Percentiles rank a stretch among this genome's conserved stretches.
Conservation (phyloP, 2,113 vertebrate genomes). For the Meleagris gallopavo region DNA sequence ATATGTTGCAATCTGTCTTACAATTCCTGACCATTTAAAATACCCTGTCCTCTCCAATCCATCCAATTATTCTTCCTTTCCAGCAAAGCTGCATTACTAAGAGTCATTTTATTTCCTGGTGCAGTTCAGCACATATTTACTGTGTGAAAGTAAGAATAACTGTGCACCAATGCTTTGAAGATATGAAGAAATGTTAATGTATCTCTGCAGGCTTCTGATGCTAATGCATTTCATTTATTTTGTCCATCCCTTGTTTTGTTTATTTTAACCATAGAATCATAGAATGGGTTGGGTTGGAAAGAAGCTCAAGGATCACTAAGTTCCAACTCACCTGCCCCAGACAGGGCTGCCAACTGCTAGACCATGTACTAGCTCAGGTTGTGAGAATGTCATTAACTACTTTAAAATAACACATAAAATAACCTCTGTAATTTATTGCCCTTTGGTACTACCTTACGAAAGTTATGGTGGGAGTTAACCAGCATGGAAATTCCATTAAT, state of each 20-base stretch:
- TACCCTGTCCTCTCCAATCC: background rate
- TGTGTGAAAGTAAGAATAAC: background rate
- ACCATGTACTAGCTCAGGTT: too few species aligned
- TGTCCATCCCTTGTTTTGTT: background rate
- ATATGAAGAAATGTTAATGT: background rate
- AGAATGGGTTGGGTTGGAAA: too few species aligned
- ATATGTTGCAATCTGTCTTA: fast-evolving
- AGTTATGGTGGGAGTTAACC: background rate
- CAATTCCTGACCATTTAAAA: background rate
- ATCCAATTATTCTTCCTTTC: background rate
- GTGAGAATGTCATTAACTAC: background rate
- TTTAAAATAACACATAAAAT: background rate
- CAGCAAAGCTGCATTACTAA: background rate
- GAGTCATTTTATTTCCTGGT: background rate
- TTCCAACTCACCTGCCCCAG: too few species aligned
- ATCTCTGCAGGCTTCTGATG: background rate
- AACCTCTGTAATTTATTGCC: background rate
- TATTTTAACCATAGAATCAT: background rate
- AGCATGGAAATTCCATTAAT: background rate
- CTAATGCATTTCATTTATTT: background rate
- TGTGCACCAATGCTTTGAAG: background rate
- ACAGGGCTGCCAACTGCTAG: too few species aligned
- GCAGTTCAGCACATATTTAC: background rate
- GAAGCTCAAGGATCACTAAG: too few species aligned
- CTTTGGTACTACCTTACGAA: background rate